Base-by-base conservation (phyloP, 2,888 invertebrate genomes). In the Craniophora ligustri region DNA sequence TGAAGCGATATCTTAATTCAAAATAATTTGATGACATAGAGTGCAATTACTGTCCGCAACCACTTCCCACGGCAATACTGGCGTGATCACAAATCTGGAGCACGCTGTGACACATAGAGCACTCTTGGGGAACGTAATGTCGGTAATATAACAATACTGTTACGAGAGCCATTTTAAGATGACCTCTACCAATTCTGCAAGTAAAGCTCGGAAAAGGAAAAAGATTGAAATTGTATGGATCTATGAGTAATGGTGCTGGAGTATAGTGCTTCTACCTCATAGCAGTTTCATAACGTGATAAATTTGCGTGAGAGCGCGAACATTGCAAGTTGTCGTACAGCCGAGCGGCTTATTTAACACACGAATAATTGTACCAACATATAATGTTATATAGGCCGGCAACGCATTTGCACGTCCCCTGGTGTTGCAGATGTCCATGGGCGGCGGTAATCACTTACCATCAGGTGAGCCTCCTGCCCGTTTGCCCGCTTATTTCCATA, bases 71-170 rank as follows among this genome's bases (percentile, higher is more conserved):
- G 89, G 63, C 59, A 67, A 80, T 79, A 75, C 75, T 75, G 73
- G 64, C 74, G 79, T 81, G 82, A 79, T 76, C 75, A 81, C 82
- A 75, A 84, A 89, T 87, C 84, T 89, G 72, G 89, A 89, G 85
- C 89, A 76, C 72, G 75, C 75, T 77, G 85, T 88, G 87, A 88
- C 89, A 89, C 87, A 87, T 81, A 82, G 80, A 85, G 74, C 75
- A 78, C 80, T 81, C 79, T 83, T 70, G 68, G 76, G 65, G 76
- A 81, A 76, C 75, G 75, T 85, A 86, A 85, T 85, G 81, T 74
- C 67, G 68, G 84, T 87, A 86, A 84, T 85, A 85, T 84, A 85
- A 85, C 82, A 81, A 79, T 71, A 65, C 56, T 66, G 58, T 66
- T 62, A 67, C 53, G 41, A 60, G 66, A 48, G 39, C 85, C 80